phyloP scores from a whole-genome alignment of 2,797 vertebrate species.

The Merluccius polli region DNA sequence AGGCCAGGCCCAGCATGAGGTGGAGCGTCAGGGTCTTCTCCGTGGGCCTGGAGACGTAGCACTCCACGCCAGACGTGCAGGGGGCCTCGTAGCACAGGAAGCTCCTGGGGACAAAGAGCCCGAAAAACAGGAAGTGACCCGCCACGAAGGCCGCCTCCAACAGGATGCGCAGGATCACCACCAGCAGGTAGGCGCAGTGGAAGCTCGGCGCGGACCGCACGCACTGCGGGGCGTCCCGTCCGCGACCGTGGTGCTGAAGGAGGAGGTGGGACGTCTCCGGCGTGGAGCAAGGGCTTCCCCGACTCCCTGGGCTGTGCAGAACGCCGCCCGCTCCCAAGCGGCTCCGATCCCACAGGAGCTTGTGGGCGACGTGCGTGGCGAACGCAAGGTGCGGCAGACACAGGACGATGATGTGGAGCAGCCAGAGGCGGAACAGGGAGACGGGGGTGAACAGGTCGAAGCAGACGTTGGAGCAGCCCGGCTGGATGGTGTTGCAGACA shows the following conservation, averaged over 20 bases:
- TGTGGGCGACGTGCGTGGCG: slow-evolving; percentile 74
- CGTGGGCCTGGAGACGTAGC: slow-evolving; percentile 81
- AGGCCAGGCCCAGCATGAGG: slow-evolving; percentile 41
- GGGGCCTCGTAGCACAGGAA: slow-evolving; percentile 78
- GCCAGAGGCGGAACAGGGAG: slow-evolving; percentile 85
- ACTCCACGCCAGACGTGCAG: slow-evolving; percentile 79
- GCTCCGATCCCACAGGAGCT: slow-evolving; percentile 18
- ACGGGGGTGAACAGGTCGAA: slow-evolving; percentile 84
- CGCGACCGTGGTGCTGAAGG: neutral
- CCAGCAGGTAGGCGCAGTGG: slow-evolving; percentile 36
- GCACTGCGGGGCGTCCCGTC: neutral
- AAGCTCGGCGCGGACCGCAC: slow-evolving; percentile 21
- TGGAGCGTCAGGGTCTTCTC: slow-evolving; percentile 81
- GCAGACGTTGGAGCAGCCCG: slow-evolving; percentile 86
- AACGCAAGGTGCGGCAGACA: slow-evolving; percentile 79
- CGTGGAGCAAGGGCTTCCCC: neutral
- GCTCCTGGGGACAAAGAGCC: slow-evolving; percentile 38
- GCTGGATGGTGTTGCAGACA: slow-evolving; percentile 89
- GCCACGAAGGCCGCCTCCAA: slow-evolving; percentile 38
- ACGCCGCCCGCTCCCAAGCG: neutral
- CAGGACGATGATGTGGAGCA: slow-evolving; percentile 77
- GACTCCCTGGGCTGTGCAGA: neutral
- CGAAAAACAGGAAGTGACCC: slow-evolving; percentile 48
- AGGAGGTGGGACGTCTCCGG: neutral
- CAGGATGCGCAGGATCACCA: slow-evolving; percentile 31